Conservation (phyloP, 2,113 vertebrate species). For the Poeciliopsis occidentalis region DNA sequence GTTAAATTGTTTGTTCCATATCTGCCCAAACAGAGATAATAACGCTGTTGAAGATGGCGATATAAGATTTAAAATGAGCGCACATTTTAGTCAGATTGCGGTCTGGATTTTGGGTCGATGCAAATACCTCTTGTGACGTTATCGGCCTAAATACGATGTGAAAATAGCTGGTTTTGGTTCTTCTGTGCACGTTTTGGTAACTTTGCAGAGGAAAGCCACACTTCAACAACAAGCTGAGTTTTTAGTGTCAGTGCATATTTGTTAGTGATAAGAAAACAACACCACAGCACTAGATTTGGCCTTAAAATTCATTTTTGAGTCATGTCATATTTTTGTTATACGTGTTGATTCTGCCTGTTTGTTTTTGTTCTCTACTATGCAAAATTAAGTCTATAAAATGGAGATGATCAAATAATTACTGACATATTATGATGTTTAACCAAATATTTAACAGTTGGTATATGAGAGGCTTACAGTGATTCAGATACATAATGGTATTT, state of each 20-base stretch:
- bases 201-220: neutral
- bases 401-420: too few relatives aligned
- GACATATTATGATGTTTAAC: too few relatives aligned
- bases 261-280: neutral
- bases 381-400: too few relatives aligned
- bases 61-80: neutral
- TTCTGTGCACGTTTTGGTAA: neutral
- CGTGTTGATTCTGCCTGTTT: neutral
- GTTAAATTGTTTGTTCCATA: too few relatives aligned
- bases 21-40: too few relatives aligned
- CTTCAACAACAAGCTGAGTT: neutral
- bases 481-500: too few relatives aligned
- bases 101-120: neutral
- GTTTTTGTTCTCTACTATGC: too few relatives aligned
- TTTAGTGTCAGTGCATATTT: neutral
- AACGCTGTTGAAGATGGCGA: too few relatives aligned
- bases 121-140: neutral
- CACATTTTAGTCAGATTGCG: neutral
- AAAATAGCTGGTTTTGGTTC: neutral
- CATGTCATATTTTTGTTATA: neutral
- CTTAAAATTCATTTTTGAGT: neutral
- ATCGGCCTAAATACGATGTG: neutral
- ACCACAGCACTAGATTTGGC: neutral
- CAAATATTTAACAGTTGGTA: too few relatives aligned
- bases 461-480: too few relatives aligned